Evolutionary conservation across 1,140 invertebrate genomes (phyloP).

Genomic region (Drosophila subobscura): DNA sequence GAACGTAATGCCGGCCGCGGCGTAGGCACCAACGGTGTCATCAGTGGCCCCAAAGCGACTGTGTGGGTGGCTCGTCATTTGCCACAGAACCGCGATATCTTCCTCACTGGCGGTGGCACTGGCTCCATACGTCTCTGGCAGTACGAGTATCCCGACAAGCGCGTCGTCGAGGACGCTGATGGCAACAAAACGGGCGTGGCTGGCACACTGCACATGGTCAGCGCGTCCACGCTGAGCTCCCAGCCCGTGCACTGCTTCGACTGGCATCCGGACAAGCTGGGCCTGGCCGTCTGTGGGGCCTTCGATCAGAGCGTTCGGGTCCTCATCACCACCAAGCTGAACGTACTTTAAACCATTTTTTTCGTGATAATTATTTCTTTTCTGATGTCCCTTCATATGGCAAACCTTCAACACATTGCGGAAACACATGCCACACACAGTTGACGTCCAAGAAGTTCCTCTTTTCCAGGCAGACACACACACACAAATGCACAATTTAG

Average conservation of each 20-base stretch:
- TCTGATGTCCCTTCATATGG: too few species aligned
- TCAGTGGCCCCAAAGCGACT: conserved; percentile 90
- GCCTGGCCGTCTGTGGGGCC: conserved; percentile 93
- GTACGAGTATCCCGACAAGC: conserved; percentile 94
- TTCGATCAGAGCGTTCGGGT: conserved; percentile 97
- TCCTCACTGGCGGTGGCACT: conserved; percentile 94
- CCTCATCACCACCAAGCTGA: conserved; percentile 95
- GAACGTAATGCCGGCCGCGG: conserved; percentile 87
- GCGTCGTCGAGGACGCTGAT: conserved; percentile 88
- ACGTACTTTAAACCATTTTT: conserved; percentile 83
- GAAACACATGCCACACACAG: too few species aligned
- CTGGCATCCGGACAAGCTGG: conserved; percentile 96
- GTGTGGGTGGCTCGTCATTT: conserved; percentile 94
- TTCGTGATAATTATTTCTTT: too few species aligned
- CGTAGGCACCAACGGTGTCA: conserved; percentile 74
- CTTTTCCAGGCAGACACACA: too few species aligned
- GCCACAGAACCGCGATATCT: conserved; percentile 97
- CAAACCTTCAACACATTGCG: too few species aligned
- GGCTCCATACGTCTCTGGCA: conserved; percentile 96
- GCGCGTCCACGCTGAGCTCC: conserved; percentile 91
- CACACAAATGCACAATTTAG: too few species aligned
- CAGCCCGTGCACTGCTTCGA: conserved; percentile 95
- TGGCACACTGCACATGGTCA: conserved; percentile 90
- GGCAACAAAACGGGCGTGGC: conserved; percentile 89
- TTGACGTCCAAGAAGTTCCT: too few species aligned